Percentiles rank a stretch among this genome's conserved stretches.
These are phyloP conservation scores for Lordiphosa fenestrarum DNA, from an alignment of 2,888 invertebrate genomes.

Conservation along the genomic window DNA sequence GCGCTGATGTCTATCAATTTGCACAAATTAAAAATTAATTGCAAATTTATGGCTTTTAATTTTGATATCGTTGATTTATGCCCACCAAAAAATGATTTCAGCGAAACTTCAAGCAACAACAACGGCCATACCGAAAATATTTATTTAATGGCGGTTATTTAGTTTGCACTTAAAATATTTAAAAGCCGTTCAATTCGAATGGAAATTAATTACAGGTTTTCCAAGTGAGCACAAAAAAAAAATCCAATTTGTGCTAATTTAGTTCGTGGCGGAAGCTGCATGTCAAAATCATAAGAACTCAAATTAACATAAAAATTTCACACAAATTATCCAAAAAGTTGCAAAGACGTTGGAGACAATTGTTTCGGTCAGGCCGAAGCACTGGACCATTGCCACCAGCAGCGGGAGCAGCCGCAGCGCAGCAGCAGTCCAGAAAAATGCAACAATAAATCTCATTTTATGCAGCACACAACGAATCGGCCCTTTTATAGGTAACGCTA, in stretches of 20 bases:
- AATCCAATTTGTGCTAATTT: slow-evolving; percentile 42
- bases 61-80: slow-evolving; percentile 75
- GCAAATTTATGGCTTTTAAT: slow-evolving; percentile 77
- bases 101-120: background rate
- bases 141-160: slow-evolving; percentile 14
- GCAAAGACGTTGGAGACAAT: slow-evolving; percentile 45
- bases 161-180: slow-evolving; percentile 49
- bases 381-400: slow-evolving; percentile 66
- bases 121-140: slow-evolving; percentile 18
- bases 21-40: slow-evolving; percentile 77
- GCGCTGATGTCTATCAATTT: slow-evolving; percentile 67
- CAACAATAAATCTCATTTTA: slow-evolving; percentile 78
- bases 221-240: slow-evolving; percentile 35
- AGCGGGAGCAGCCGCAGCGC: slow-evolving; percentile 22
- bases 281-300: slow-evolving; percentile 37
- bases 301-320: slow-evolving; percentile 32
- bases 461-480: slow-evolving; percentile 63
- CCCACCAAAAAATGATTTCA: slow-evolving; percentile 15
- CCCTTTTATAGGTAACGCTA: slow-evolving; percentile 80
- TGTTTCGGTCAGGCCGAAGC: slow-evolving; percentile 46
- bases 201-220: slow-evolving; percentile 43
- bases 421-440: slow-evolving; percentile 49
- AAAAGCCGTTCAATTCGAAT: slow-evolving; percentile 24
- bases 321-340: slow-evolving; percentile 58
- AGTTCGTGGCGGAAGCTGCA: slow-evolving; percentile 41